A percentile compares a stretch with the other conserved stretches of the same genome.
These are phyloP conservation scores for Hemibagrus wyckioides DNA, from an alignment of 2,113 vertebrate genomes.

Conservation along the genomic window DNA sequence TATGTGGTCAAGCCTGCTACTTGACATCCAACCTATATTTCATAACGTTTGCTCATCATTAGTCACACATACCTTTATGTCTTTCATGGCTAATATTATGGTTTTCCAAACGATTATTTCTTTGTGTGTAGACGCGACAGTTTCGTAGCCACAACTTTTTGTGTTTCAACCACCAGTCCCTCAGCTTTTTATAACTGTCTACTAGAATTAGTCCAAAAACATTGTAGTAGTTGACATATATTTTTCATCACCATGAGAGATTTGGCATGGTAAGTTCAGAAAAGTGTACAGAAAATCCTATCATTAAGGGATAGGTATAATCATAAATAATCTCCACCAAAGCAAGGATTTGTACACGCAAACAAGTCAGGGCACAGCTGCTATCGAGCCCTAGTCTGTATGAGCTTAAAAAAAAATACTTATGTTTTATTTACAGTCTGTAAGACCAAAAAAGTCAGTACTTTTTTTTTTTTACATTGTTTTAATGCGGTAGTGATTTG, in stretches of 20 bases:
- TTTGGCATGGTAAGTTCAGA: background rate
- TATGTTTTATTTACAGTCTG: background rate
- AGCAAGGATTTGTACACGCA: background rate
- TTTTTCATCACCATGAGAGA: background rate
- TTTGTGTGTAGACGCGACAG: background rate
- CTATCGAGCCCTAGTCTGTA: background rate
- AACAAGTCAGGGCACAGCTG: background rate
- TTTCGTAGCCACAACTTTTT: background rate
- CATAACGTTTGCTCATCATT: background rate
- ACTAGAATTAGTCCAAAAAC: background rate
- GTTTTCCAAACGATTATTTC: background rate
- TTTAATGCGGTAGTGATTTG: background rate
- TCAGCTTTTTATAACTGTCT: background rate
- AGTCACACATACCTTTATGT: background rate
- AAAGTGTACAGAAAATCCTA: background rate
- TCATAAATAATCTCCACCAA: background rate
- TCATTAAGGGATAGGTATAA: background rate
- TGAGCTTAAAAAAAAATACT: background rate
- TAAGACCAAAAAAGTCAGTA: background rate
- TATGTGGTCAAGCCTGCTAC: background rate
- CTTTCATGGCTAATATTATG: background rate
- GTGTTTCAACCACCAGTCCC: background rate
- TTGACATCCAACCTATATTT: background rate
- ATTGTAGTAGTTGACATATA: background rate
- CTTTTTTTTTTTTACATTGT: background rate